These are phyloP conservation scores for Nipponacmea schrenckii DNA, from an alignment of 2,888 invertebrate species.

Conservation along the genomic window DNA sequence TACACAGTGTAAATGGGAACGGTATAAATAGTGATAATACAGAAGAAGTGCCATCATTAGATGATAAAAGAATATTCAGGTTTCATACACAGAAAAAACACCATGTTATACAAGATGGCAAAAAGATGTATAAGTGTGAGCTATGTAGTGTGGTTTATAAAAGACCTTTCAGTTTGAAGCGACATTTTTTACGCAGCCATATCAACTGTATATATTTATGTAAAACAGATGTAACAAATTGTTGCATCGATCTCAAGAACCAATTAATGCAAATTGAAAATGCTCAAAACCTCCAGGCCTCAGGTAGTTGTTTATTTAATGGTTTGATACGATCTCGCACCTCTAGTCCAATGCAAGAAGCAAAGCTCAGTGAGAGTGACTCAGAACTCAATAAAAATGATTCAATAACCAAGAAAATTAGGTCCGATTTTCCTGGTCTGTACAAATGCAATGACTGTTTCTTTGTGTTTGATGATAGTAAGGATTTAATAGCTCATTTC, in stretches of 20 bases:
- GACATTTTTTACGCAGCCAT: conserved; percentile 71
- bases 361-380: background rate
- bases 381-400: background rate
- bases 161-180: conserved; percentile 70
- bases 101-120: conserved; percentile 46
- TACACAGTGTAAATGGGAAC: background rate
- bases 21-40: background rate
- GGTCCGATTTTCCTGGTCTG: background rate
- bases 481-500: background rate
- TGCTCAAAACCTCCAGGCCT: background rate
- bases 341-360: background rate
- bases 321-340: background rate
- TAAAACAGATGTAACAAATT: conserved; percentile 68
- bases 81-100: background rate
- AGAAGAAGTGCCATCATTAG: background rate
- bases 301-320: background rate
- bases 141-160: conserved; percentile 70
- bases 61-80: background rate
- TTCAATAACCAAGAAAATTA: too few relatives aligned
- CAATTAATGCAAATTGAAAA: conserved; percentile 10
- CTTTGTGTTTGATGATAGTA: background rate
- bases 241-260: conserved; percentile 62
- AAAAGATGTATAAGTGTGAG: conserved; percentile 71
- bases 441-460: background rate
- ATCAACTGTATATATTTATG: conserved; percentile 69